Conservation (phyloP, 2,797 vertebrate genomes). For the Propithecus deckenii region DNA sequence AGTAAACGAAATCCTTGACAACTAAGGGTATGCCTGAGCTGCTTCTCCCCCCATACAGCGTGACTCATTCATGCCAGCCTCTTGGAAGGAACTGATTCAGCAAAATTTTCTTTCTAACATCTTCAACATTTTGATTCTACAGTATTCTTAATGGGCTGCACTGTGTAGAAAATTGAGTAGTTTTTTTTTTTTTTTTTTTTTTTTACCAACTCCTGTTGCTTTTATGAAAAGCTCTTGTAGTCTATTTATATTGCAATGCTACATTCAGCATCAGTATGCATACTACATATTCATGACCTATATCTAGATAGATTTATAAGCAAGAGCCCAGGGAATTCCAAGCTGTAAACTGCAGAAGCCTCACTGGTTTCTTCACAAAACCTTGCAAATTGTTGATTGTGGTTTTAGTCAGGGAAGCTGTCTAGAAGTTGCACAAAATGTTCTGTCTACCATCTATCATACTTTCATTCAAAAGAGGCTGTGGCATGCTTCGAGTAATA, state of each 20-base stretch:
- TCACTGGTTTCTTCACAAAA: conserved; percentile 58
- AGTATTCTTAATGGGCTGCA: conserved; percentile 1
- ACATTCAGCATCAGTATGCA: conserved; percentile 9
- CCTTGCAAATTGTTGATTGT: not conserved
- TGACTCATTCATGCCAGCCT: not conserved
- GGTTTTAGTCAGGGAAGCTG: not conserved
- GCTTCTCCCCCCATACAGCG: not conserved
- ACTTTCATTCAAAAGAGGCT: not conserved
- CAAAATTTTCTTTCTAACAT: conserved; percentile 37
- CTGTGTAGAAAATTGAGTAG: conserved; percentile 30
- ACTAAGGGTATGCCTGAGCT: not conserved
- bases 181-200: not conserved
- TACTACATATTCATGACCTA: conserved; percentile 46
- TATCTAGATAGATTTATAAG: conserved; percentile 60
- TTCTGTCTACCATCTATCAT: not conserved
- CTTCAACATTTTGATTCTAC: conserved; percentile 26
- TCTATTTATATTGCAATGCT: conserved; percentile 43
- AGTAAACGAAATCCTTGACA: conserved; percentile 4
- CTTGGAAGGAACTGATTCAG: conserved; percentile 55
- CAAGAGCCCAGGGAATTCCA: conserved; percentile 45
- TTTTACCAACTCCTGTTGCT: conserved; percentile 42
- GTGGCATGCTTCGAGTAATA: not conserved
- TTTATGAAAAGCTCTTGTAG: conserved; percentile 37
- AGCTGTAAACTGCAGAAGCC: conserved; percentile 26
- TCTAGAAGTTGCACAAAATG: not conserved